Evolutionary conservation across 2,888 invertebrate genomes (phyloP), one percentile per base, ranked within the genome.

Genomic region (Callyntrura guangdongensis): DNA sequence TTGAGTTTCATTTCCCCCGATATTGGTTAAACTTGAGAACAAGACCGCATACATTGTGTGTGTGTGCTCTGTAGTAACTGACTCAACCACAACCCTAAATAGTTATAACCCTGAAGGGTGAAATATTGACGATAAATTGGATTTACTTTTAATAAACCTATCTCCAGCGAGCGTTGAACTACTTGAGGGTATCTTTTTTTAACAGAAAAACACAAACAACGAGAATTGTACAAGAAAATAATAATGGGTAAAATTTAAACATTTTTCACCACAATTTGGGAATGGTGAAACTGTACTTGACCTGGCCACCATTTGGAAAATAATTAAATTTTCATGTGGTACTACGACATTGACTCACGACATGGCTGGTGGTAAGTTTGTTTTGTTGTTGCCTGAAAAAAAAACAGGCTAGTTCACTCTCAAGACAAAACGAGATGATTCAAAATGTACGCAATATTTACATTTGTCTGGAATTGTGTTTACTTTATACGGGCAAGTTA

Each of bases 261-360:
- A 53, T 14, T 53, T 14, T 53, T 53, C n/a, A 53, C 14, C 53
- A 53, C n/a, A 53, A 14, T 53, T 53, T n/a, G 1, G 12, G 53
- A 53, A 12, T 9, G 5, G 49, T 49, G 2, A 53, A 12, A n/a
- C 53, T 12, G 11, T 14, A 53, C 53, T 53, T 36, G 36, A 36
- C 53, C 12, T 53, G 53, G 11, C 53, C 53, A 36, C 36, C 36
- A 36, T 36, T 36, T 2, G 36, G 27, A 27, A 12, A 8, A 12
- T 45, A n/a, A 72, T 72, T 72, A 72, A 72, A 45, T 45, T 72
- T 72, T 72, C 69, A 72, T 4, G 3, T 36, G n/a, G n/a, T n/a
- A 12, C 36, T 14, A 49, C 3, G 45, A 27, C 64, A 67, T 67
- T 72, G 69, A 14, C 8, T 47, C 20, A 4, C 22, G 8, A 22